Conservation (phyloP, 2,113 vertebrate species). For the Phrynocephalus versicolor region DNA sequence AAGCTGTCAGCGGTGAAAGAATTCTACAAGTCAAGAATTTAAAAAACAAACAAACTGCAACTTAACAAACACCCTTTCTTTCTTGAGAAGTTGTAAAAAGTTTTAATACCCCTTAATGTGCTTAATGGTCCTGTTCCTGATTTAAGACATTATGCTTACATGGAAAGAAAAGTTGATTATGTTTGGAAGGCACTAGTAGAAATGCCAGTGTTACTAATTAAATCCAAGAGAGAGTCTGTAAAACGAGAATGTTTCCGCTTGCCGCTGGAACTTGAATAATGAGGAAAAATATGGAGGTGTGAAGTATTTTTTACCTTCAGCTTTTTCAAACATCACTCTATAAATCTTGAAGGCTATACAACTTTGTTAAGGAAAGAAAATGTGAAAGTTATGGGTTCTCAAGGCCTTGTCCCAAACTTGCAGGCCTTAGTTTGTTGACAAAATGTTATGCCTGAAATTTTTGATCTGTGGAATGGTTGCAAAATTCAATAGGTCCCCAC, state of each 20-base stretch:
- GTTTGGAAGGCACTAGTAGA: neutral
- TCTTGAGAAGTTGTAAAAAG: neutral
- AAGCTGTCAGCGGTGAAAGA: rapidly evolving
- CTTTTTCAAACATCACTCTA: neutral
- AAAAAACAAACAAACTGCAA: neutral
- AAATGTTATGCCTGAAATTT: neutral
- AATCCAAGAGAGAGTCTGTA: neutral
- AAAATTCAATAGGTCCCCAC: neutral
- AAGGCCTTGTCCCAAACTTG: neutral
- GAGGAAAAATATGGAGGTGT: neutral
- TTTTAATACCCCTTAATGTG: neutral
- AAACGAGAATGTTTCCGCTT: neutral
- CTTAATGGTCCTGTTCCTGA: neutral
- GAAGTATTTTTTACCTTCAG: neutral
- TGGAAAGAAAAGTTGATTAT: neutral
- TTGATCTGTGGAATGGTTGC: neutral
- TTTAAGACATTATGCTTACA: neutral
- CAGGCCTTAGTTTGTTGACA: neutral
- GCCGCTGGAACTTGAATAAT: neutral
- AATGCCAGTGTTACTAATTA: neutral
- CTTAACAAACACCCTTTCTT: neutral
- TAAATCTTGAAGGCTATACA: neutral
- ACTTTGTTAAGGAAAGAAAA: neutral
- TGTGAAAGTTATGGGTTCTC: neutral
- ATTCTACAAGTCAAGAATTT: neutral